phyloP scores from a whole-genome alignment of 2,797 vertebrate species.

The Anableps anableps region DNA sequence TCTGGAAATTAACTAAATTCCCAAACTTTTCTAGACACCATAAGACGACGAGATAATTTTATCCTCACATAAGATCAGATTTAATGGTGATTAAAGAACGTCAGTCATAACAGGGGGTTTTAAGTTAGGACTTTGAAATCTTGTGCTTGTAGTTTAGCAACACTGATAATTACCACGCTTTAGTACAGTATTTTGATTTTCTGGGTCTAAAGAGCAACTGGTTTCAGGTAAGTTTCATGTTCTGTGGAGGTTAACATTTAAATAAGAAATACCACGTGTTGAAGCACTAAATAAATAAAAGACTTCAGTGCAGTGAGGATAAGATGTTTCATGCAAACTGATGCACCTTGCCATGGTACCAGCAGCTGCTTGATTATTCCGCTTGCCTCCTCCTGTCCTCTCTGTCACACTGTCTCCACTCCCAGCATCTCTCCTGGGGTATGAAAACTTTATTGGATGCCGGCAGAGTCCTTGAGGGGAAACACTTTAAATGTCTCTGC shows the following conservation, averaged over 20 bases:
- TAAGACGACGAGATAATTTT: not conserved
- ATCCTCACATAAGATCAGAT: not conserved
- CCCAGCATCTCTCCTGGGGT: conserved; percentile 56
- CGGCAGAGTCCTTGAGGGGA: conserved; percentile 90
- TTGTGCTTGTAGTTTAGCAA: not conserved
- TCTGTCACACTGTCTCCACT: conserved; percentile 37
- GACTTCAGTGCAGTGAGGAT: not conserved
- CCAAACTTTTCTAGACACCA: not conserved
- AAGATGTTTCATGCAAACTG: not conserved
- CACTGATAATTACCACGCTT: not conserved
- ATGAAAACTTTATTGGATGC: conserved; percentile 99
- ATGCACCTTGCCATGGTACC: conserved; percentile 2
- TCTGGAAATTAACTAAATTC: not conserved
- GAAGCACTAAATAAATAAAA: not conserved
- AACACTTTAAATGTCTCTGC: conserved; percentile 95
- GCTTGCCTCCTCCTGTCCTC: conserved; percentile 26
- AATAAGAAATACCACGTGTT: not conserved
- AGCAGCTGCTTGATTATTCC: conserved; percentile 4
- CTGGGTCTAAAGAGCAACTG: not conserved
- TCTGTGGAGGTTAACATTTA: not conserved
- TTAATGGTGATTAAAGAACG: not conserved
- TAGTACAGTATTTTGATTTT: not conserved
- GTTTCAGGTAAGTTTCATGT: not conserved
- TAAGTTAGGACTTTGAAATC: not conserved
- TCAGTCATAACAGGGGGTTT: not conserved